These are phyloP conservation scores for Holocentrus rufus DNA, from an alignment of 2,797 vertebrate genomes.

Conservation along the genomic window DNA sequence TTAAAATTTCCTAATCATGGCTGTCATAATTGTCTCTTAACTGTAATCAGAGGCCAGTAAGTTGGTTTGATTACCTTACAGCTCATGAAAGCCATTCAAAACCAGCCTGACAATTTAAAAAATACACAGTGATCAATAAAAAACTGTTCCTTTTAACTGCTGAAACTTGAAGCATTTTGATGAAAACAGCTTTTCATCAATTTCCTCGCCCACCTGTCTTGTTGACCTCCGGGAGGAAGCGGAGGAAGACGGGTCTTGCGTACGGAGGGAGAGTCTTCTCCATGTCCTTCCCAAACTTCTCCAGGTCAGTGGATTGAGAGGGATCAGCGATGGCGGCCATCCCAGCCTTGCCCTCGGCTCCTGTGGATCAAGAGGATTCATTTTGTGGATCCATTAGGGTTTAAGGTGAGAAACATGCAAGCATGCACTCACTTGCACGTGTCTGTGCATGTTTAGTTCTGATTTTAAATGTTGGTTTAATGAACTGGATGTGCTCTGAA, in stretches of 20 bases:
- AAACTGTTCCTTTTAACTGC: neutral
- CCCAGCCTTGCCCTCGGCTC: constrained; percentile 93
- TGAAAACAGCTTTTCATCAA: neutral
- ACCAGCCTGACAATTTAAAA: too few relatives aligned
- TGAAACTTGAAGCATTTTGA: too few relatives aligned
- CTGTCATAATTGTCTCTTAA: too few relatives aligned
- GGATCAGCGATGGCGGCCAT: constrained; percentile 94
- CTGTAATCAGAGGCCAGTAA: neutral
- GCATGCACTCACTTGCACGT: neutral
- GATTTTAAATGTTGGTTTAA: too few relatives aligned
- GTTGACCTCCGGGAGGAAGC: constrained; percentile 90
- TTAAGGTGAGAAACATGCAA: constrained; percentile 5
- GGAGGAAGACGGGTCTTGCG: constrained; percentile 91
- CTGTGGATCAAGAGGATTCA: constrained; percentile 69
- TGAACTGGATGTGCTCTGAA: neutral
- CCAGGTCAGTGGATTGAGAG: constrained; percentile 83
- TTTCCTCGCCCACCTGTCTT: constrained; percentile 87
- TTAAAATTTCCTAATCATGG: too few relatives aligned
- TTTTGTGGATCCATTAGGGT: neutral
- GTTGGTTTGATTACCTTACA: neutral
- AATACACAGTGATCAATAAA: neutral
- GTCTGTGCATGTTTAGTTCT: neutral
- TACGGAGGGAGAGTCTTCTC: constrained; percentile 91
- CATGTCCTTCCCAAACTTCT: constrained; percentile 86
- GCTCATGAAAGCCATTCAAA: too few relatives aligned